Conservation (phyloP, 1,140 invertebrate species). For the Vanessa tameamea region DNA sequence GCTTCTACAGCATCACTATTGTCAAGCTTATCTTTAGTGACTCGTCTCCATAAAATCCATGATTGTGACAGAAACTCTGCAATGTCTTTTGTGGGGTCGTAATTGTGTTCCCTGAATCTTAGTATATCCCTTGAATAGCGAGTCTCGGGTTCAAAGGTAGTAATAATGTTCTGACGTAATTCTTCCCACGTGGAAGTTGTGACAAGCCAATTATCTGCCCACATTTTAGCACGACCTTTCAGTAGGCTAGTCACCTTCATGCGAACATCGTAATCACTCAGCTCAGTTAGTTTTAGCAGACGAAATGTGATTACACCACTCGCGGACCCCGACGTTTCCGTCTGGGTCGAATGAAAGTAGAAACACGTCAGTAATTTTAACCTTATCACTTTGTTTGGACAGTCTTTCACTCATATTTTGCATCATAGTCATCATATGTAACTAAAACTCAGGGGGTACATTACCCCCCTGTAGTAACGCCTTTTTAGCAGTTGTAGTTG, state of each 20-base stretch:
- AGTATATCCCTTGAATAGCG: slow-evolving; percentile 38
- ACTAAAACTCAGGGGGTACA: slow-evolving; percentile 32
- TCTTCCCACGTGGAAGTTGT: slow-evolving; percentile 39
- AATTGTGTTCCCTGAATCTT: slow-evolving; percentile 26
- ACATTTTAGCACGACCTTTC: slow-evolving; percentile 30
- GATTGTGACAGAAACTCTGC: slow-evolving; percentile 36
- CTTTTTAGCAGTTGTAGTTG: neutral
- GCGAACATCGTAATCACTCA: slow-evolving; percentile 29
- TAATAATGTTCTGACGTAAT: slow-evolving; percentile 36
- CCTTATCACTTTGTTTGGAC: slow-evolving; percentile 5
- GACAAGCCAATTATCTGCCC: slow-evolving; percentile 35
- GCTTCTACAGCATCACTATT: slow-evolving; percentile 34
- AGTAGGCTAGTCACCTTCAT: slow-evolving; percentile 33
- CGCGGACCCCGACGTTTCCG: slow-evolving; percentile 35
- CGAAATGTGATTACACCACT: slow-evolving; percentile 28
- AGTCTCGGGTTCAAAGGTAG: slow-evolving; percentile 46
- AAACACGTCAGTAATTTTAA: slow-evolving; percentile 44
- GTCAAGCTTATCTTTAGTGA: slow-evolving; percentile 39
- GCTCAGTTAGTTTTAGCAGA: neutral
- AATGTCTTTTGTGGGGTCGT: slow-evolving; percentile 31
- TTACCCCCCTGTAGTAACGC: neutral
- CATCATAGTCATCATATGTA: slow-evolving; percentile 38
- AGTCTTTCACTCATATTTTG: slow-evolving; percentile 41
- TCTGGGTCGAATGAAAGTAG: slow-evolving; percentile 48
- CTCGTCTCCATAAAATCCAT: slow-evolving; percentile 38